Conservation (phyloP, 2,113 vertebrate genomes). For the Pleuronectes platessa region DNA sequence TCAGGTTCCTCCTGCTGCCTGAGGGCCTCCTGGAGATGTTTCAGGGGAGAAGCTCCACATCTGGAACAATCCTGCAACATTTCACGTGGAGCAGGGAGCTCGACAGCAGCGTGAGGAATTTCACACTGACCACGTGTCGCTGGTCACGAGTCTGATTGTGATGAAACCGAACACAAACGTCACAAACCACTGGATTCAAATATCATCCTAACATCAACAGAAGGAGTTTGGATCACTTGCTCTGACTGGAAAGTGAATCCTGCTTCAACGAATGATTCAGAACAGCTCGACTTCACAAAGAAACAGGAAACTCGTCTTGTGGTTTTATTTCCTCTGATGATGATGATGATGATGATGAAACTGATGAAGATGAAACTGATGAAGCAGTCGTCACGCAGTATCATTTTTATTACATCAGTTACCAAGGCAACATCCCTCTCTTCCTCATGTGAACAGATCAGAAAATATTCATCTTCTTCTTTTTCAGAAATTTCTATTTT, state of each 20-base stretch:
- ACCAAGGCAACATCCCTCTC: constrained; percentile 61
- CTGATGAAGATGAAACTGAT: not conserved
- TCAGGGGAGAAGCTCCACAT: not conserved
- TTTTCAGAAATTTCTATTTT: constrained; percentile 53
- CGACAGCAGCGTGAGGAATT: not conserved
- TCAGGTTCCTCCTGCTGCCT: too few relatives aligned
- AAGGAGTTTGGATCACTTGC: too few relatives aligned
- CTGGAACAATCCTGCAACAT: not conserved
- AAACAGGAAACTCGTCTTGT: not conserved
- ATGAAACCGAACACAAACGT: too few relatives aligned
- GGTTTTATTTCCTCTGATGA: not conserved
- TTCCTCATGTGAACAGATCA: constrained; percentile 56
- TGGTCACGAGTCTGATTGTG: not conserved
- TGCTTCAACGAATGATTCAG: too few relatives aligned
- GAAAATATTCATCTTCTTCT: constrained; percentile 72
- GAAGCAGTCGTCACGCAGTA: constrained; percentile 37
- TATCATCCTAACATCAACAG: too few relatives aligned
- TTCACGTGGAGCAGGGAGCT: not conserved
- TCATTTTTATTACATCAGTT: constrained; percentile 77
- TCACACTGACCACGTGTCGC: not conserved
- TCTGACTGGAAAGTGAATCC: too few relatives aligned
- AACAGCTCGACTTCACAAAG: too few relatives aligned
- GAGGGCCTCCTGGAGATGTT: too few relatives aligned
- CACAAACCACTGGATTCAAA: not conserved
- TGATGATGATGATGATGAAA: not conserved